Percentiles rank a stretch among this genome's conserved stretches.
Conservation (phyloP, 1,140 invertebrate species). For the Zaprionus camerounensis region DNA sequence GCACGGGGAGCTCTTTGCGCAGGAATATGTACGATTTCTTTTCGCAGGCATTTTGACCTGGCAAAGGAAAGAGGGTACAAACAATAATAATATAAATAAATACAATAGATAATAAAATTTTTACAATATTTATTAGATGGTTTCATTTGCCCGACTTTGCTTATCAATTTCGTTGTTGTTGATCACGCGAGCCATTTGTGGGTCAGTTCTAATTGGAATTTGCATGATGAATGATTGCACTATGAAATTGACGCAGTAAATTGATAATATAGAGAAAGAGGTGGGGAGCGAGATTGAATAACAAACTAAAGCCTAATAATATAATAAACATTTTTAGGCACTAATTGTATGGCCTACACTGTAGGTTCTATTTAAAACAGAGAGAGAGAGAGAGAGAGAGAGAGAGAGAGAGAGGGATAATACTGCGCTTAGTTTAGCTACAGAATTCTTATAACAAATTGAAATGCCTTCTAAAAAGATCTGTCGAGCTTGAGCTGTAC, state of each 20-base stretch:
- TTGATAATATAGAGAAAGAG: neutral
- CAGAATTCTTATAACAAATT: too few relatives aligned
- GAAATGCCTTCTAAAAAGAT: too few relatives aligned
- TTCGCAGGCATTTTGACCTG: conserved; percentile 95
- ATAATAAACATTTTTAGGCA: neutral
- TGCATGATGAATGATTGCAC: neutral
- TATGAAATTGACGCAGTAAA: neutral
- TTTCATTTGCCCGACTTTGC: neutral
- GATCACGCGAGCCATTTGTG: conserved; percentile 1
- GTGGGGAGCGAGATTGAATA: neutral
- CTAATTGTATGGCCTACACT: neutral
- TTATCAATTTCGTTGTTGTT: neutral
- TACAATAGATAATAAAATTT: neutral
- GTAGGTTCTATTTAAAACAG: neutral
- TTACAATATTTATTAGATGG: neutral
- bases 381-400: too few relatives aligned
- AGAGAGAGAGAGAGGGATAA: neutral
- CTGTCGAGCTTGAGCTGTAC: neutral
- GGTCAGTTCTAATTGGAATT: neutral
- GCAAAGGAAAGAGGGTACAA: conserved; percentile 80
- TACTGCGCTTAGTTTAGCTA: too few relatives aligned
- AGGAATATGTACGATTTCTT: conserved; percentile 96
- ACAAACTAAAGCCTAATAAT: neutral
- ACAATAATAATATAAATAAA: conserved; percentile 10
- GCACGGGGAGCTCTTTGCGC: conserved; percentile 97